Evolutionary conservation across 2,113 vertebrate species (phyloP).

Genomic region (Genyomyrus donnyi): DNA sequence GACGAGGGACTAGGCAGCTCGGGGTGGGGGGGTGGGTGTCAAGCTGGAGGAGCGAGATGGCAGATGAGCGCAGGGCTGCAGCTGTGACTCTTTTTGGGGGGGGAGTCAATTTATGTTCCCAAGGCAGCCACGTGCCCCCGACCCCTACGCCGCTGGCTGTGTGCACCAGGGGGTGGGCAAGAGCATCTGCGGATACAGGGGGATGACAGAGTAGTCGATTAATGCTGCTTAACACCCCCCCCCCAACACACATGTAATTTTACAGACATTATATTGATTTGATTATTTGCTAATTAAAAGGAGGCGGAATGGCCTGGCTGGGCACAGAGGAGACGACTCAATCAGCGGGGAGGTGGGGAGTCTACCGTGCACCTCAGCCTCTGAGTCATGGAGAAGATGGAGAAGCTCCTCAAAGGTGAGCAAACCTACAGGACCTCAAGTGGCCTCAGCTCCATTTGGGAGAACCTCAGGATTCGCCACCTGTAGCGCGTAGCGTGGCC

Average conservation of each 20-base stretch:
- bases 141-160: not conserved
- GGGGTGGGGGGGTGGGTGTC: not conserved
- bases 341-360: conserved; percentile 77
- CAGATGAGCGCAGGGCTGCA: not conserved
- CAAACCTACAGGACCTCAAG: not conserved
- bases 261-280: conserved; percentile 74
- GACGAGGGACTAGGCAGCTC: not conserved
- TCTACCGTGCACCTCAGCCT: conserved; percentile 66
- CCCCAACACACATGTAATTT: not conserved
- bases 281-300: conserved; percentile 92
- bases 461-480: not conserved
- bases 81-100: not conserved
- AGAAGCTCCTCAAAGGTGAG: conserved; percentile 51
- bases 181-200: not conserved
- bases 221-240: not conserved
- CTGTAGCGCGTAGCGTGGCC: not conserved
- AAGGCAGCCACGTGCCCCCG: not conserved
- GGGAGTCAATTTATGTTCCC: not conserved
- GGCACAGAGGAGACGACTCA: conserved; percentile 62
- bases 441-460: not conserved
- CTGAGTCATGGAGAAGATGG: conserved; percentile 46
- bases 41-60: not conserved
- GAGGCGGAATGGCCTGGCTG: conserved; percentile 58
- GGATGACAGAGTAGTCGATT: not conserved
- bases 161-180: not conserved